A percentile compares a stretch with the other conserved stretches of the same genome.
phyloP scores from a whole-genome alignment of 2,113 vertebrate genomes.

The Carassius auratus region DNA sequence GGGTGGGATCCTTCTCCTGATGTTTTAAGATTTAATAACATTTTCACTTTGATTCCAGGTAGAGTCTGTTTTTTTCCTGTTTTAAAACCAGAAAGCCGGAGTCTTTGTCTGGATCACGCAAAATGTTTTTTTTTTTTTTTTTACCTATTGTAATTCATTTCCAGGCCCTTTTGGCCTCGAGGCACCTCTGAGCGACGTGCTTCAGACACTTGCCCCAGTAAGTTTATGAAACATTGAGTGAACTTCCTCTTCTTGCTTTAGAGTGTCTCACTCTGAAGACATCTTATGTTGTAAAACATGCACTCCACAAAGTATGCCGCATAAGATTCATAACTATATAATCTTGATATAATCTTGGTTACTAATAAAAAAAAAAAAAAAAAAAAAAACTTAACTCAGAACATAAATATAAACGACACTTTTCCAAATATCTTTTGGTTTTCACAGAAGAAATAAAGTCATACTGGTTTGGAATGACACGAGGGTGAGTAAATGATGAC shows the following conservation, averaged over 20 bases:
- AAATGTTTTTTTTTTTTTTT: not conserved
- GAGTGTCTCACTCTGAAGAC: constrained; percentile 34
- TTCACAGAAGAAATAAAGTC: not conserved
- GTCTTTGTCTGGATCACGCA: constrained; percentile 15
- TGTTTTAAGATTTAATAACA: not conserved
- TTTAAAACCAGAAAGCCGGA: not conserved
- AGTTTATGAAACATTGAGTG: constrained; percentile 53
- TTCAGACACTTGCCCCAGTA: constrained; percentile 44
- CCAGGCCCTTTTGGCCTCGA: constrained; percentile 40
- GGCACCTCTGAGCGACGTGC: constrained; percentile 31
- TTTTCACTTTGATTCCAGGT: not conserved
- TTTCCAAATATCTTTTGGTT: not conserved
- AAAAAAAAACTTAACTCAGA: not conserved
- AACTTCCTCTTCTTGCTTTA: constrained; percentile 9
- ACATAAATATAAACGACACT: not conserved
- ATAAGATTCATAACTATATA: not conserved
- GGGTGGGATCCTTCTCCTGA: not conserved
- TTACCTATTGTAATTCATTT: constrained; percentile 34
- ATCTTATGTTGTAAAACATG: constrained; percentile 42
- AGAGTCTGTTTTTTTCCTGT: constrained; percentile 9
- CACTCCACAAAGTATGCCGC: not conserved
- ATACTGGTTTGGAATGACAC: not conserved
- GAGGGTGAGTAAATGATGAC: not conserved
- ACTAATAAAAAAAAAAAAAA: not conserved
- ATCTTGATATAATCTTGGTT: not conserved